Base-by-base conservation (phyloP, 2,888 invertebrate species). In the Ametastegia equiseti region DNA sequence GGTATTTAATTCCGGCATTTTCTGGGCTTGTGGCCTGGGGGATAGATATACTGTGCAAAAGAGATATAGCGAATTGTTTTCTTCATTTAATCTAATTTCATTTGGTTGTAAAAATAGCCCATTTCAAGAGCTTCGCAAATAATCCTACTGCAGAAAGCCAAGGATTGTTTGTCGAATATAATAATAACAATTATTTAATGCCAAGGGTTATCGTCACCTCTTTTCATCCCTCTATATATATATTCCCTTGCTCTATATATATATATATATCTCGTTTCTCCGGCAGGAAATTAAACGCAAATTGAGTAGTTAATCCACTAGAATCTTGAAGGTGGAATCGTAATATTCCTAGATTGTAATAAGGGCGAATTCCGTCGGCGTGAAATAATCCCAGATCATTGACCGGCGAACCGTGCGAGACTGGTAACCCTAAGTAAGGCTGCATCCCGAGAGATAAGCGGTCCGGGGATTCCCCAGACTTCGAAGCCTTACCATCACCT, bases 331-430 rank as follows among this genome's bases (percentile, higher is more conserved):
- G 27, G 36, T 71, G 47, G 47, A 45, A 47, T 47, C 42, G 36
- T 36, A 39, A 39, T 67, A 39, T 36, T 36, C 65, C 19, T 39
- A 39, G 36, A 39, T 67, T 67, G 67, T 71, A 71, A 71, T 71
- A 71, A 47, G 71, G 71, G 23, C 36, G 36, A n/a, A 54, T 47
- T 54, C 75, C 75, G 50, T 54, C 45, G 71, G 75, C 54, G 75
- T 75, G 50, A 75, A 75, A 75, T 75, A 75, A 75, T 75, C 75
- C 75, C 54, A 75, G 75, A 75, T 75, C 54, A 54, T 75, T 75
- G 78, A 39, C 78, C 78, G 63, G 27, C 42, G 78, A 63, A 78
- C 78, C 78, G 78, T 78, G 63, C 42, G 60, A 63, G 60, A 57
- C 78, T 39, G 13, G 23, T 4, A 23, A 45, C 78, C 60, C 60